A percentile compares a stretch with the other conserved stretches of the same genome.
Evolutionary conservation across 2,888 invertebrate genomes (phyloP).

Genomic region (Leptinotarsa juncta): DNA sequence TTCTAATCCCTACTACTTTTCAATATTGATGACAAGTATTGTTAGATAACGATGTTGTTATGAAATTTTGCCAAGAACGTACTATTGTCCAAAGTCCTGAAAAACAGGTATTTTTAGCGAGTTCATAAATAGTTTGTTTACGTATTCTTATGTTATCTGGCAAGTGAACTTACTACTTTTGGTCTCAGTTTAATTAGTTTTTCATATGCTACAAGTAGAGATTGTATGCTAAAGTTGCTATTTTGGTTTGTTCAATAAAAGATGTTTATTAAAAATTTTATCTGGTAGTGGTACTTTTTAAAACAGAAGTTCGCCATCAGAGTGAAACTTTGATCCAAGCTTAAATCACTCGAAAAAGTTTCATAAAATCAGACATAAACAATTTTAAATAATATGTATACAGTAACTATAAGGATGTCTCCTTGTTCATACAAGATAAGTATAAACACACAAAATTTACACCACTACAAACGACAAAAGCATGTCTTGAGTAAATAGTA

Average conservation of each 20-base stretch:
- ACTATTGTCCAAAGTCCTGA: constrained; percentile 3
- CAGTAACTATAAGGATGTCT: background rate
- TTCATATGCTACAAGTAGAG: too few species aligned
- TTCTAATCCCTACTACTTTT: too few species aligned
- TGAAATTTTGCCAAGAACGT: constrained; percentile 6
- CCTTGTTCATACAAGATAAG: background rate
- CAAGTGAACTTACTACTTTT: background rate
- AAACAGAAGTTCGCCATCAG: background rate
- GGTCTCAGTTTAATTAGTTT: too few species aligned
- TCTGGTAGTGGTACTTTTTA: background rate
- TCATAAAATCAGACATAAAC: background rate
- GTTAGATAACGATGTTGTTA: background rate
- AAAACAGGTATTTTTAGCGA: background rate
- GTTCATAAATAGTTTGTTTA: constrained; percentile 8
- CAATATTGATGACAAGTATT: background rate
- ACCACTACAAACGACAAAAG: too few species aligned
- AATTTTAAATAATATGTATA: background rate
- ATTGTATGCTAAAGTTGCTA: too few species aligned
- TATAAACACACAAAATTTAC: background rate
- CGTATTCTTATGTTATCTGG: background rate
- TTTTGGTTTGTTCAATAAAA: background rate
- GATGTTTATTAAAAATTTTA: background rate
- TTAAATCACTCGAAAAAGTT: background rate
- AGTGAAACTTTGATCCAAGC: background rate
- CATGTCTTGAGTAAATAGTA: too few species aligned